phyloP scores from a whole-genome alignment of 2,888 invertebrate genomes.

The Polyploca ridens region DNA sequence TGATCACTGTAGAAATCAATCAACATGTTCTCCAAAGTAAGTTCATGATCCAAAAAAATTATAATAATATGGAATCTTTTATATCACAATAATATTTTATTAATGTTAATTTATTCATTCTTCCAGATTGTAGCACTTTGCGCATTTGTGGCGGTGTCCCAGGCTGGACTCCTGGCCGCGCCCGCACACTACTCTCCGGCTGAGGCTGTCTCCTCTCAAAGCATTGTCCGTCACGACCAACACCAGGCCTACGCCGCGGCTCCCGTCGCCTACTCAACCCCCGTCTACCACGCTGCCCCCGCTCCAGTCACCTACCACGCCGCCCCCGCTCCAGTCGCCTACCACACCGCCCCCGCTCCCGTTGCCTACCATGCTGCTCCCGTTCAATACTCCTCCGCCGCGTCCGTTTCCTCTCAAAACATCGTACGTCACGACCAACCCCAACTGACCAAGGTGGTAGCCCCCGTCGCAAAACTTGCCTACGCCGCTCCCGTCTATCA shows the following conservation, averaged over 20 bases:
- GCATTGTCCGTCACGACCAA: slow-evolving; percentile 54
- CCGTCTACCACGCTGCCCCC: slow-evolving; percentile 37
- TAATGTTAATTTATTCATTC: not conserved
- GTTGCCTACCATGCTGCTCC: slow-evolving; percentile 22
- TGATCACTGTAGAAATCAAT: slow-evolving; percentile 11
- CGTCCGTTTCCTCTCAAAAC: slow-evolving; percentile 36
- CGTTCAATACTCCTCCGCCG: slow-evolving; percentile 28
- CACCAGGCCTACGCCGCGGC: slow-evolving; percentile 28
- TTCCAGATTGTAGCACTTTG: slow-evolving; percentile 30
- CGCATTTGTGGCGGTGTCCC: slow-evolving; percentile 32
- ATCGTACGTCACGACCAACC: slow-evolving; percentile 51
- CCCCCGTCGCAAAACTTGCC: slow-evolving; percentile 55
- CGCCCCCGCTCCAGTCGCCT: slow-evolving; percentile 26
- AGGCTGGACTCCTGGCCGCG: slow-evolving; percentile 35
- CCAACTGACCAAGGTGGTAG: slow-evolving; percentile 33
- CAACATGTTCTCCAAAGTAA: slow-evolving; percentile 44
- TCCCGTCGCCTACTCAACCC: slow-evolving; percentile 27
- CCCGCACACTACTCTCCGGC: slow-evolving; percentile 61
- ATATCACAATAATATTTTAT: not conserved
- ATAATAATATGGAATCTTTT: no score
- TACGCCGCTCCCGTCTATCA: slow-evolving; percentile 25
- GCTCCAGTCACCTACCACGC: slow-evolving; percentile 52
- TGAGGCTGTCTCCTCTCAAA: slow-evolving; percentile 60
- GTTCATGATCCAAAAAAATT: slow-evolving; percentile 10
- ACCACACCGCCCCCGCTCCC: slow-evolving; percentile 21